phyloP scores from a whole-genome alignment of 92 coral and sea anemone genomes.

The Bergia sp. region DNA sequence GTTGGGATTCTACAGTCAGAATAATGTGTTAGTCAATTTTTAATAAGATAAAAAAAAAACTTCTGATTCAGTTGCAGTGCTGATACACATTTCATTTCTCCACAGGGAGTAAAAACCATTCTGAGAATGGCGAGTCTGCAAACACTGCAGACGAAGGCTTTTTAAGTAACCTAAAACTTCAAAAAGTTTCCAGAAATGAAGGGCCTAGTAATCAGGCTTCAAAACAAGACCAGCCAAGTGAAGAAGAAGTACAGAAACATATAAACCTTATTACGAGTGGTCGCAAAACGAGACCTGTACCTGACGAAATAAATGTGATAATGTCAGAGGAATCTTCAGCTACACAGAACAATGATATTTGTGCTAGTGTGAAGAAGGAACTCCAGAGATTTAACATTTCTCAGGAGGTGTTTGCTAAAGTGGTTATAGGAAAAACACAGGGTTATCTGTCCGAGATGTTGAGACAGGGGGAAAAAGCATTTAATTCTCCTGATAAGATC shows the following conservation, averaged over 20 bases:
- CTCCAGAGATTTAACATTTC: constrained; percentile 82
- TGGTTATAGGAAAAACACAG: constrained; percentile 87
- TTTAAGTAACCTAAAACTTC: constrained; percentile 67
- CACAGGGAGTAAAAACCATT: constrained; percentile 64
- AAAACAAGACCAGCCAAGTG: constrained; percentile 60
- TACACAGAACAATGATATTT: constrained; percentile 52
- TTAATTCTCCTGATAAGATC: constrained; percentile 73
- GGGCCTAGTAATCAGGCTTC: constrained; percentile 52
- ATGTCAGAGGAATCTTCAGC: constrained; percentile 39
- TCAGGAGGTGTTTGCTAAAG: constrained; percentile 92
- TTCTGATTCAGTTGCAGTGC: constrained; percentile 49
- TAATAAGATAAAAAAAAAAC: neutral
- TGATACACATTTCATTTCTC: constrained; percentile 77
- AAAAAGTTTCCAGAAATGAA: constrained; percentile 51
- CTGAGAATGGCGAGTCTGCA: constrained; percentile 60
- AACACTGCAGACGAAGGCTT: constrained; percentile 52
- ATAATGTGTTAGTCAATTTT: no score
- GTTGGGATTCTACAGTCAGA: neutral
- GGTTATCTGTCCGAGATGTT: constrained; percentile 92
- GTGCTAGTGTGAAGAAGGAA: constrained; percentile 77
- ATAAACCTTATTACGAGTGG: constrained; percentile 69
- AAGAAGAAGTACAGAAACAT: constrained; percentile 68
- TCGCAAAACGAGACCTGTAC: constrained; percentile 56
- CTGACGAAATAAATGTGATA: constrained; percentile 53
- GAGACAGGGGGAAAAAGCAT: constrained; percentile 85